Percentiles rank a stretch among this genome's conserved stretches.
Evolutionary conservation across 2,113 vertebrate species (phyloP).

Genomic region (Tachysurus fulvidraco): DNA sequence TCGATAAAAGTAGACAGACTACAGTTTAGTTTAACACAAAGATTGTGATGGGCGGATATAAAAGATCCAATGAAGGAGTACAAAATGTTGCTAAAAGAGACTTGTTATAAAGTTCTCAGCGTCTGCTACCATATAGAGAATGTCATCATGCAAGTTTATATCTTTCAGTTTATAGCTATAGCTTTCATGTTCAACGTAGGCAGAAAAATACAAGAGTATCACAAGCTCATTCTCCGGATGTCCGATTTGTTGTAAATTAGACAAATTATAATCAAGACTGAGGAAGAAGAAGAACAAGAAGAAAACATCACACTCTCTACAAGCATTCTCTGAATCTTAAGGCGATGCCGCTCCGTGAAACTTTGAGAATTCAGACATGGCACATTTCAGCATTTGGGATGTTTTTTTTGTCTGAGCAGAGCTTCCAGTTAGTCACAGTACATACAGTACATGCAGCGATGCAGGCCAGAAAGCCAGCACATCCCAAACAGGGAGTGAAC

Average conservation of each 20-base stretch:
- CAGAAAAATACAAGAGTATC: constrained; percentile 71
- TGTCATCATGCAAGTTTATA: constrained; percentile 71
- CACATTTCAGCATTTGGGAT: constrained; percentile 18
- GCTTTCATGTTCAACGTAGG: constrained; percentile 66
- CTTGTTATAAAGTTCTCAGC: constrained; percentile 71
- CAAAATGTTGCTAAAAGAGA: constrained; percentile 78
- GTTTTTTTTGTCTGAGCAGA: constrained; percentile 11
- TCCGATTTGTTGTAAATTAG: constrained; percentile 57
- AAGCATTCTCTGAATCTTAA: constrained; percentile 51
- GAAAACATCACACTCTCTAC: constrained; percentile 26
- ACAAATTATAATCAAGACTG: constrained; percentile 28
- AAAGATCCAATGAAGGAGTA: constrained; percentile 73
- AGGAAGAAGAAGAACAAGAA: constrained; percentile 7
- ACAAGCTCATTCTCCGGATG: constrained; percentile 69
- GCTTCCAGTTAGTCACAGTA: constrained; percentile 40
- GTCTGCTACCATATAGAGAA: constrained; percentile 64
- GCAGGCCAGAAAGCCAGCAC: constrained; percentile 31
- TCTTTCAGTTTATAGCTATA: constrained; percentile 2
- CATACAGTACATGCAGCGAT: constrained; percentile 48
- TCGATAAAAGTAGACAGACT: constrained; percentile 64
- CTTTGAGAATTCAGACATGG: constrained; percentile 38
- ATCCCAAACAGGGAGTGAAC: constrained; percentile 17
- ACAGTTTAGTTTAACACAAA: constrained; percentile 56
- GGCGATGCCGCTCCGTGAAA: constrained; percentile 46
- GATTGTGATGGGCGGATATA: constrained; percentile 63